Percentiles rank a stretch among this genome's conserved stretches.
Evolutionary conservation across 2,797 vertebrate genomes (phyloP).

Genomic region (Oreortyx pictus): DNA sequence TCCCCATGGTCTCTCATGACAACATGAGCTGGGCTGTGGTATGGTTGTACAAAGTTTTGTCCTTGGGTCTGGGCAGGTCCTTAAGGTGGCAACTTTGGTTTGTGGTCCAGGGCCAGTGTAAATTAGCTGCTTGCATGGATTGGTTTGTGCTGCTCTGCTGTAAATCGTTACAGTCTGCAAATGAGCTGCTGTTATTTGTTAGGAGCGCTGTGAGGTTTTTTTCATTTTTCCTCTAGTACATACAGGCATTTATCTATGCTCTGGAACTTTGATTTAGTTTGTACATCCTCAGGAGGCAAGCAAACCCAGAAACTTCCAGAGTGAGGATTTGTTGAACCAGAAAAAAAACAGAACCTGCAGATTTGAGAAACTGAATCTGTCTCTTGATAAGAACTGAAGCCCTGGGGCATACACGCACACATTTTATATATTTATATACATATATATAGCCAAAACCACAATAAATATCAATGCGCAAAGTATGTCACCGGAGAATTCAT

Average conservation of each 20-base stretch:
- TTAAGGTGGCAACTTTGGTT: background rate
- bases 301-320: slow-evolving; percentile 53
- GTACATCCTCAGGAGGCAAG: slow-evolving; percentile 41
- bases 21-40: background rate
- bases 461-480: slow-evolving; percentile 61
- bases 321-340: slow-evolving; percentile 55
- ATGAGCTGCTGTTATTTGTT: background rate
- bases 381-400: slow-evolving; percentile 51
- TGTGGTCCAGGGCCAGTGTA: background rate
- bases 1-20: rapidly evolving
- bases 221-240: background rate
- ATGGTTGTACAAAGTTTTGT: background rate
- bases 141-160: background rate
- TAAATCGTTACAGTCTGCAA: slow-evolving; percentile 1
- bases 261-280: slow-evolving; percentile 24
- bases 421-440: no score
- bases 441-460: slow-evolving; percentile 13
- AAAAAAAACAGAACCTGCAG: slow-evolving; percentile 29
- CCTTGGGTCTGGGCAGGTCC: background rate
- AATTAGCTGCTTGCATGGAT: background rate
- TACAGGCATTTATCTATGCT: slow-evolving; percentile 16
- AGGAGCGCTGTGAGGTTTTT: slow-evolving; percentile 21
- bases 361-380: slow-evolving; percentile 47
- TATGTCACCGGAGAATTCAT: slow-evolving; percentile 37
- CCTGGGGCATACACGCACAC: slow-evolving; percentile 22